A percentile compares a stretch with the other conserved stretches of the same genome.
phyloP scores from a whole-genome alignment of 2,113 vertebrate genomes.

The Galeopterus variegatus region DNA sequence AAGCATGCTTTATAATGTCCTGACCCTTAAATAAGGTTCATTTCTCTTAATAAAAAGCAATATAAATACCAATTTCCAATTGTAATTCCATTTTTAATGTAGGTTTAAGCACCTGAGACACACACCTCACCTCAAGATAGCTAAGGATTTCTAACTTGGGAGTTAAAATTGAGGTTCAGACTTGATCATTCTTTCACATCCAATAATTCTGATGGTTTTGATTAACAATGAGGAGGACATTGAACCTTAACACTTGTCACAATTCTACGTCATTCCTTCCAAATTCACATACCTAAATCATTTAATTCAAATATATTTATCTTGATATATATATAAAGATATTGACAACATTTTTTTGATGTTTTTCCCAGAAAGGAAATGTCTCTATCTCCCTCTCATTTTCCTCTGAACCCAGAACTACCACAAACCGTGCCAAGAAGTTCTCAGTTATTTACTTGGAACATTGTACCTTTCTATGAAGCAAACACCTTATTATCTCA shows the following conservation, averaged over 20 bases:
- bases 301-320: constrained; percentile 21
- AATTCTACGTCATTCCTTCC: not conserved
- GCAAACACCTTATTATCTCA: not conserved
- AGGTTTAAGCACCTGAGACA: not conserved
- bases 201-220: not conserved
- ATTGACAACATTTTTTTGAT: not conserved
- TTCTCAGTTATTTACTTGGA: not conserved
- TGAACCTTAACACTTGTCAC: not conserved
- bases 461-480: not conserved
- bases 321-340: not conserved
- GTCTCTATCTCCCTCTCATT: not conserved
- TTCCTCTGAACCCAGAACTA: not conserved
- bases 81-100: not conserved
- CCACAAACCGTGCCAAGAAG: not conserved
- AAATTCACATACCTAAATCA: not conserved
- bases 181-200: not conserved
- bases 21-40: constrained; percentile 24
- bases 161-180: not conserved
- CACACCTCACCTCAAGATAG: not conserved
- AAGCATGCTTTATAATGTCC: not conserved
- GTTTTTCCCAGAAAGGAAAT: constrained; percentile 28
- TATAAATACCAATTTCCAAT: not conserved
- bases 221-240: not conserved
- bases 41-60: not conserved
- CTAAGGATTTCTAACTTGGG: not conserved